Conservation (phyloP, 2,888 invertebrate species). For the Ochropleura leucogaster region DNA sequence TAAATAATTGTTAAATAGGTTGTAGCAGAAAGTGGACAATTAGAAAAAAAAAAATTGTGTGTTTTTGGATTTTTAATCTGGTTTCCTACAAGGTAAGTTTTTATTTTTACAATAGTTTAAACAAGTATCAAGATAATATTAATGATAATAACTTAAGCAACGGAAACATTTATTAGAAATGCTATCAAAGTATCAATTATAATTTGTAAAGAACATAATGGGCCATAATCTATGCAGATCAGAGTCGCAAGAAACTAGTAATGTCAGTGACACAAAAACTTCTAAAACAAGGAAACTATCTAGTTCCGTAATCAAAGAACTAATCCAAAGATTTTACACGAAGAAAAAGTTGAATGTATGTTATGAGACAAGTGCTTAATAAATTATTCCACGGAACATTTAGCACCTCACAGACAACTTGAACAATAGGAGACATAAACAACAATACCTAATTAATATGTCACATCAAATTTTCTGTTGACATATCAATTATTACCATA, state of each 20-base stretch:
- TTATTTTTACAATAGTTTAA: neutral
- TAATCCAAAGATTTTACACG: conserved; percentile 25
- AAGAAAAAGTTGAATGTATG: conserved; percentile 41
- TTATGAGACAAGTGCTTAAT: conserved; percentile 20
- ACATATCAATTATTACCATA: conserved; percentile 67
- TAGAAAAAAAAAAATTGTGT: neutral
- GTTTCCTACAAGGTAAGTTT: neutral
- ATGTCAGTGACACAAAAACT: conserved; percentile 43
- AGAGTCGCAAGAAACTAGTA: conserved; percentile 35
- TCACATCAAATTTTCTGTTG: conserved; percentile 52
- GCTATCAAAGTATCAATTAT: neutral
- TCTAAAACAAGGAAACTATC: conserved; percentile 47
- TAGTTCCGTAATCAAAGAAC: conserved; percentile 44
- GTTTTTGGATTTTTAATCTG: neutral
- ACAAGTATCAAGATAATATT: neutral
- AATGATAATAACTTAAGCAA: neutral
- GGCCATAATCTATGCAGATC: conserved; percentile 39
- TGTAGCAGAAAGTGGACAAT: neutral
- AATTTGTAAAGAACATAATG: conserved; percentile 18
- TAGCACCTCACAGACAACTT: conserved; percentile 16
- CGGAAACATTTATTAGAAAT: neutral
- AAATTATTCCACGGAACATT: conserved; percentile 11
- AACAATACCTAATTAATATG: conserved; percentile 53
- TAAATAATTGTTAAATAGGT: too few relatives aligned
- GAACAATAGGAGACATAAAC: conserved; percentile 30